Evolutionary conservation across 2,888 invertebrate species (phyloP).

Genomic region (Limenitis camilla): DNA sequence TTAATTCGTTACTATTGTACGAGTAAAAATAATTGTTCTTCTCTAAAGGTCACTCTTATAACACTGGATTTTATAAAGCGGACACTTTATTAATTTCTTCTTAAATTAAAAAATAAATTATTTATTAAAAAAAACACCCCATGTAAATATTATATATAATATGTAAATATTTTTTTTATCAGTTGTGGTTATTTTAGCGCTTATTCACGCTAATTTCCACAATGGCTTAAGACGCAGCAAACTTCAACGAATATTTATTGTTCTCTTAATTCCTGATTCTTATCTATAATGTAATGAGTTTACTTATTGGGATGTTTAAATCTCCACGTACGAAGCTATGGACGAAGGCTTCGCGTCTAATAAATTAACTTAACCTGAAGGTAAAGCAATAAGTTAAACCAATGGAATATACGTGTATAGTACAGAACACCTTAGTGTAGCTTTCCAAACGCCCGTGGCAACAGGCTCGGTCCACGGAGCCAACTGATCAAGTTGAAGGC

Average conservation of each 20-base stretch:
- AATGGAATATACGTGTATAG: neutral
- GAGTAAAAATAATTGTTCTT: constrained; percentile 1
- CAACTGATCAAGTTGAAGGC: constrained; percentile 44
- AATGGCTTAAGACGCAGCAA: too few species aligned
- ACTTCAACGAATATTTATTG: too few species aligned
- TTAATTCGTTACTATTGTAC: neutral
- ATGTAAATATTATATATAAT: too few species aligned
- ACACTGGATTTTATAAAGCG: neutral
- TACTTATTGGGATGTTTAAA: too few species aligned
- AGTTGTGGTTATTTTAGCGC: too few species aligned
- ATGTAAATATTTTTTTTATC: too few species aligned
- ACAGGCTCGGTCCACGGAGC: constrained; percentile 19
- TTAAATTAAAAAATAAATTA: too few species aligned
- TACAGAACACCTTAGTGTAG: constrained; percentile 1
- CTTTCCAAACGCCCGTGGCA: constrained; percentile 18
- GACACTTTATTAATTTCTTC: neutral
- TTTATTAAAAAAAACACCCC: too few species aligned
- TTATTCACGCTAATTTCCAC: too few species aligned
- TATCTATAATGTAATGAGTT: too few species aligned
- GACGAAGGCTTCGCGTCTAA: neutral
- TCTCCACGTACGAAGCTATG: too few species aligned
- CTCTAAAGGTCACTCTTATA: neutral
- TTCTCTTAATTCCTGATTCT: too few species aligned
- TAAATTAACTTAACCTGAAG: neutral
- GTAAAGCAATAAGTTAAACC: neutral